These are phyloP conservation scores for Autographa gamma DNA, from an alignment of 2,888 invertebrate species.

Conservation along the genomic window DNA sequence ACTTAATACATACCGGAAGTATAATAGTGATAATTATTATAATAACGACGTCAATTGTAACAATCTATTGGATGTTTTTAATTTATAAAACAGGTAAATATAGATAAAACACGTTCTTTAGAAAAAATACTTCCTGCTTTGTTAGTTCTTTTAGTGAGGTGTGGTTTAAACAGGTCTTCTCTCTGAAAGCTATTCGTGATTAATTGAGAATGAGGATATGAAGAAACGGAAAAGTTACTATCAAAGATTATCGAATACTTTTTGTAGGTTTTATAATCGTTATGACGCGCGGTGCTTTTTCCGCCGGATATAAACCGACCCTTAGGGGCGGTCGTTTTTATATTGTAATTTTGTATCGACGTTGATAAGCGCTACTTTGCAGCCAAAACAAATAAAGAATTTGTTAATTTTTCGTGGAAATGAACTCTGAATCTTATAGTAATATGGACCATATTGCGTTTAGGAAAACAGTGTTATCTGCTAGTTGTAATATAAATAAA, in stretches of 20 bases:
- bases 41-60: conserved; percentile 3
- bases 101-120: conserved; percentile 20
- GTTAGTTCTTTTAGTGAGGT: neutral
- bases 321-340: no score
- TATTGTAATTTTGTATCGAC: no score
- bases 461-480: neutral
- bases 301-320: no score
- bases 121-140: conserved; percentile 10
- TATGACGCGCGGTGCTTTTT: no score
- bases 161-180: neutral
- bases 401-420: neutral
- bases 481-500: neutral
- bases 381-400: no score
- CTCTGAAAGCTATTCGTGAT: neutral
- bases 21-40: conserved; percentile 4
- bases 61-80: conserved; percentile 5
- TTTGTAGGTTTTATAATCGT: neutral
- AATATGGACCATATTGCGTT: neutral
- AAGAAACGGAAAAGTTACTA: neutral
- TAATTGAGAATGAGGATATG: neutral
- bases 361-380: no score
- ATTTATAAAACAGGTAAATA: conserved; percentile 6
- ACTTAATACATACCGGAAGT: conserved; percentile 1
- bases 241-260: no score
- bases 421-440: neutral